Percentiles rank a stretch among this genome's conserved stretches.
These are phyloP conservation scores for Cerceris ruficornis DNA, from an alignment of 2,888 invertebrate genomes.

Conservation along the genomic window DNA sequence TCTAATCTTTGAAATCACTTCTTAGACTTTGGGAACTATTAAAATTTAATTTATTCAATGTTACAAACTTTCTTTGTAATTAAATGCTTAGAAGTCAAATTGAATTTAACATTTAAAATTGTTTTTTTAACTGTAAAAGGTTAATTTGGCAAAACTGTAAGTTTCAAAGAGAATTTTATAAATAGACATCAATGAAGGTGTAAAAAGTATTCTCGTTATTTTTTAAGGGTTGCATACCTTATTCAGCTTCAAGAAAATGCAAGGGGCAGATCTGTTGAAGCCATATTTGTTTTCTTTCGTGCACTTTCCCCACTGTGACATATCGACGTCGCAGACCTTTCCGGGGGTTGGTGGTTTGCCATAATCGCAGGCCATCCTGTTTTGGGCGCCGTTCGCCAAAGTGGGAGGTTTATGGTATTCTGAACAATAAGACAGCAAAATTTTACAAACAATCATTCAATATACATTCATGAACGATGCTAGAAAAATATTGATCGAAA, in stretches of 20 bases:
- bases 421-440: conserved; percentile 10
- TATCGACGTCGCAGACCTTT: conserved; percentile 92
- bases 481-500: too few relatives aligned
- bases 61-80: not conserved
- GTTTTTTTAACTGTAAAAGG: too few relatives aligned
- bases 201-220: not conserved
- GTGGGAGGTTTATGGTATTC: conserved; percentile 54
- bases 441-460: not conserved
- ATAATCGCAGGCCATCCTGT: conserved; percentile 86
- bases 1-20: too few relatives aligned
- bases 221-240: conserved; percentile 85
- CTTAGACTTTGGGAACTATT: too few relatives aligned
- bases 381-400: conserved; percentile 79
- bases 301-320: conserved; percentile 89
- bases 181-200: not conserved
- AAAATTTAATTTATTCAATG: not conserved
- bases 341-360: conserved; percentile 85
- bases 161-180: not conserved
- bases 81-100: not conserved
- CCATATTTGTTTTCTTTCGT: conserved; percentile 91
- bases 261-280: conserved; percentile 93
- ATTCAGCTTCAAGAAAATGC: conserved; percentile 98
- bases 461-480: too few relatives aligned
- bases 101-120: not conserved
- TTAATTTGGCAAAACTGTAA: not conserved